Percentiles rank a stretch among this genome's conserved stretches.
These are phyloP conservation scores for Tetanocera ferruginea DNA, from an alignment of 2,888 invertebrate species.

Conservation along the genomic window DNA sequence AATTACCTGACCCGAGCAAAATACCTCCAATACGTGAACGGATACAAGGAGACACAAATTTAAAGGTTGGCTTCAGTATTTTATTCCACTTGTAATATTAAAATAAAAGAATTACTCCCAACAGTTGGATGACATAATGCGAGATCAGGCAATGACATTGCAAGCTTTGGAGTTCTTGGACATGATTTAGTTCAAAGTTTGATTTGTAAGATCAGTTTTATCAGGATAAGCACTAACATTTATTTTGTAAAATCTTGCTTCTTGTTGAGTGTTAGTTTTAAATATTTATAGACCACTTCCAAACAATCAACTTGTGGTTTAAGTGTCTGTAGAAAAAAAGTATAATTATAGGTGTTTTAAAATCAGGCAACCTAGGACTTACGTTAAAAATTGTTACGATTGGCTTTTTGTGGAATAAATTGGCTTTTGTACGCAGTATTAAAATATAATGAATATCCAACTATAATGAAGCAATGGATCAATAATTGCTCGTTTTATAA, in stretches of 20 bases:
- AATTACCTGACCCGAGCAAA: constrained; percentile 52
- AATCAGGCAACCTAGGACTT: constrained; percentile 42
- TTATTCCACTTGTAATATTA: too few relatives aligned
- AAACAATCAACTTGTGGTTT: constrained; percentile 67
- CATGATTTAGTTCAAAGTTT: not conserved
- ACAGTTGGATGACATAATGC: constrained; percentile 51
- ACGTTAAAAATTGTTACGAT: constrained; percentile 69
- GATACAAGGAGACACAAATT: constrained; percentile 14
- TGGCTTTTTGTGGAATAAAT: constrained; percentile 60
- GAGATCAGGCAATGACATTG: constrained; percentile 47
- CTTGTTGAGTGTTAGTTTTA: constrained; percentile 46
- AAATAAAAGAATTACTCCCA: constrained; percentile 1
- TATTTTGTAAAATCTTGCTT: not conserved
- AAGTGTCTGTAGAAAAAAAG: constrained; percentile 59
- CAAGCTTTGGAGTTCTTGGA: constrained; percentile 33
- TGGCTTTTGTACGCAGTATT: constrained; percentile 66
- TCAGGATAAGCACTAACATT: not conserved
- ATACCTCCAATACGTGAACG: constrained; percentile 13
- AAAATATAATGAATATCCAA: constrained; percentile 68
- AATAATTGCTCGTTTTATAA: not conserved
- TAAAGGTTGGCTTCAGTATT: too few relatives aligned
- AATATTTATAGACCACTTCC: constrained; percentile 61
- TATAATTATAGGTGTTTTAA: not conserved
- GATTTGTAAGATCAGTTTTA: not conserved
- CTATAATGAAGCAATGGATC: constrained; percentile 52